Evolutionary conservation across 2,797 vertebrate species (phyloP), one percentile per base, ranked within the genome.

Genomic region (Chaetophractus vellerosus): DNA sequence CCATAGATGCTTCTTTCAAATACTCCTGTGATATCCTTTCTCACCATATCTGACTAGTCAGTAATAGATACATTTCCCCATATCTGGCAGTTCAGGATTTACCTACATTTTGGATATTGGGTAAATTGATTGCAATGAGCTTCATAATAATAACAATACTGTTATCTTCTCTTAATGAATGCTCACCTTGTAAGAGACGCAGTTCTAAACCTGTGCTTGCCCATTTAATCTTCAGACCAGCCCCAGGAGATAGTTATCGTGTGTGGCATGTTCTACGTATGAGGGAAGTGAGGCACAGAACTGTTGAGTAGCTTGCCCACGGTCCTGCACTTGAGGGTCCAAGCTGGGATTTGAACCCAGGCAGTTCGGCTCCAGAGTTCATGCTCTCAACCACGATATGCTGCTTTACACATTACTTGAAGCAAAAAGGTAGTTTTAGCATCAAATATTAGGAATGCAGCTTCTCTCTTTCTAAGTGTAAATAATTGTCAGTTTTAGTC

Each of bases 401-500:
- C 5, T 90, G n/a, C 50, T 93, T 90, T 57, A 75, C 0, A 52
- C 24, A 33, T 41, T 86, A n/a, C 31, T 78, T 38, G 79, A 88
- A 86, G 41, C 38, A 66, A 33, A 91, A n/a, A 52, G 3, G 1
- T 66, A 19, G 15, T 81, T 93, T 78, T 81, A 55, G 11, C 38
- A 66, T 55, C 31, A 75, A 12, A 76, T 72, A 63, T 94, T 64
- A 94, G 52, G 33, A 86, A 50, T 14, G 9, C 1, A 76, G 0
- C 18, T 19, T 78, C 94, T 87, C 52, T 55, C 28, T 92, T 76
- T 52, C 26, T 81, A 36, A 95, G 57, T 91, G 7, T 86, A 90
- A 80, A 31, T 78, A 57, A 57, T 61, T 78, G 6, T 2, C 12
- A 28, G 23, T 59, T 78, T 95, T 95, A 81, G 15, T 74, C 9